phyloP scores from a whole-genome alignment of 2,888 invertebrate species.

The Napeogenes inachia region DNA sequence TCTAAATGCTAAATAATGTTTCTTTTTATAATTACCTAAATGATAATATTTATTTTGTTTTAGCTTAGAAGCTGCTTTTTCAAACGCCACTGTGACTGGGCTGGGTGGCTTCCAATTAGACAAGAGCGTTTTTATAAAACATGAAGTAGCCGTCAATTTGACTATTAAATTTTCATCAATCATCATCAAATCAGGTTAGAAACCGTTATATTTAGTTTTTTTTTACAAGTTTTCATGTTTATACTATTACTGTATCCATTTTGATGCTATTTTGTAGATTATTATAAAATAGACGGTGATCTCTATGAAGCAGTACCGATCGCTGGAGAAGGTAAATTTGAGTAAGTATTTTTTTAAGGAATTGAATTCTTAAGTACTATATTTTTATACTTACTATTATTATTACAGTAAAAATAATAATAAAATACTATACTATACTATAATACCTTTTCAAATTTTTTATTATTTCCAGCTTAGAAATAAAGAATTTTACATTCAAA shows the following conservation, averaged over 20 bases:
- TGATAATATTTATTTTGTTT: slow-evolving; percentile 18
- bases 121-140: slow-evolving; percentile 33
- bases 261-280: slow-evolving; percentile 39
- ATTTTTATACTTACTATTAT: too few relatives aligned
- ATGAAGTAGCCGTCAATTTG: slow-evolving; percentile 36
- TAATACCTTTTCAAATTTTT: too few relatives aligned
- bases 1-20: too few relatives aligned
- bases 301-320: slow-evolving; percentile 44
- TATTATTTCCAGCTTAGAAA: slow-evolving; percentile 41
- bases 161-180: slow-evolving; percentile 38
- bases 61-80: slow-evolving; percentile 36
- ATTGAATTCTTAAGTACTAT: too few relatives aligned
- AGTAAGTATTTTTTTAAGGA: slow-evolving; percentile 34
- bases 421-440: too few relatives aligned
- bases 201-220: not conserved
- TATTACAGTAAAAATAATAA: too few relatives aligned
- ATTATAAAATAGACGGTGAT: slow-evolving; percentile 48
- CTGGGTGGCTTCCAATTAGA: slow-evolving; percentile 36
- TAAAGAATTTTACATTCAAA: slow-evolving; percentile 38
- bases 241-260: not conserved
- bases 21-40: not conserved
- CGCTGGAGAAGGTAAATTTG: slow-evolving; percentile 42
- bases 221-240: not conserved
- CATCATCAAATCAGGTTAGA: slow-evolving; percentile 23
- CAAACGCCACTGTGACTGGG: slow-evolving; percentile 35